Evolutionary conservation across 2,888 invertebrate genomes (phyloP).

Genomic region (Calameuta filiformis): DNA sequence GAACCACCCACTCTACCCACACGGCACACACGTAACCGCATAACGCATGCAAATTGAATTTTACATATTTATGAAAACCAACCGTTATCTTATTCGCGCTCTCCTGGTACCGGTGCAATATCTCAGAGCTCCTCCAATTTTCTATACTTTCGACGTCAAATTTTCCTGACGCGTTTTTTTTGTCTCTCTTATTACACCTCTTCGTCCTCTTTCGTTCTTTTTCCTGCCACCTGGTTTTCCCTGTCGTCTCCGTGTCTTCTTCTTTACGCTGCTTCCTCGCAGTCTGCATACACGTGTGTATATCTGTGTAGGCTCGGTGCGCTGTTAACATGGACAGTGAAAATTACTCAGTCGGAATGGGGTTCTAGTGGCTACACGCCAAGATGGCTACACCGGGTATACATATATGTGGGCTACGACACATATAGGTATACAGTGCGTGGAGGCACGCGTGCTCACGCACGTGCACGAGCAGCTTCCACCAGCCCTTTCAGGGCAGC

Average conservation of each 20-base stretch:
- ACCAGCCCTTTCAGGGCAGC: conserved; percentile 46
- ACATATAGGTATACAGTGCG: not conserved
- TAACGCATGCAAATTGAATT: conserved; percentile 37
- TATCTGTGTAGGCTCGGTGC: no score
- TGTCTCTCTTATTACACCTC: not conserved
- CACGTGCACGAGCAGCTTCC: conserved; percentile 1
- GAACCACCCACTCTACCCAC: no score
- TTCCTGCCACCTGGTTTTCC: not conserved
- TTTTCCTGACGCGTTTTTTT: not conserved
- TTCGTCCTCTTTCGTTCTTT: not conserved
- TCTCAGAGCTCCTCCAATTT: not conserved
- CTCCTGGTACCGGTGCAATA: not conserved
- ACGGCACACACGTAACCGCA: not conserved
- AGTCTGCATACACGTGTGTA: no score
- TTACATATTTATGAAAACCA: conserved; percentile 33
- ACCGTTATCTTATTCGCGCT: not conserved
- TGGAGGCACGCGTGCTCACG: conserved; percentile 19
- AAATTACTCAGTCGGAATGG: no score
- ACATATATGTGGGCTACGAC: no score
- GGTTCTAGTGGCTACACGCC: no score
- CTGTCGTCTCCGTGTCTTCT: no score
- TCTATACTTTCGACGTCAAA: no score
- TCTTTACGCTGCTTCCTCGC: no score
- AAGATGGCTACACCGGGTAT: no score
- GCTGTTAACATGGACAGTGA: no score